Base-by-base conservation (phyloP, 2,888 invertebrate genomes). In the Allolobophora icterica region DNA sequence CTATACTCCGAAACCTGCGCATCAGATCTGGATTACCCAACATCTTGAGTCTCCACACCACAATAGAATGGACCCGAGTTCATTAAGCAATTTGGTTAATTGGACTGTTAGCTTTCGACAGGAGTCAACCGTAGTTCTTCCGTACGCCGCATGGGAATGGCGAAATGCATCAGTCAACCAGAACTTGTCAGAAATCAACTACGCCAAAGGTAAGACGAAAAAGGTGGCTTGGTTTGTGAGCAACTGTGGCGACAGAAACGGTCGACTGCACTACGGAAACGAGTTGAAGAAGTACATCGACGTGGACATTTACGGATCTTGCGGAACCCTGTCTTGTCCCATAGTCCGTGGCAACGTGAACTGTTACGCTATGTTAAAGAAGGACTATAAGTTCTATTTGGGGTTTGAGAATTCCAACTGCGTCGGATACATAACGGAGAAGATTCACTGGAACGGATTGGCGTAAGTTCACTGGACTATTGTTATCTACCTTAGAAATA, bases 201-300 rank as follows among this genome's bases (percentile, higher is more conserved):
- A 92, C 83, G 92, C 92, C 52, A 97, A 98, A 0, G 98, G 98
- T 94, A 99, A 99, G 95, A 98, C 98, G 84, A 98, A 97, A 96
- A 97, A 97, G 97, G 95, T 99, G 17, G 99, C 99, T 91, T 99
- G 99, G 99, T 99, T 99, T 96, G 99, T 99, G 91, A 99, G 98
- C 71, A 99, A 99, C 96, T 99, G 99, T 95, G 98, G 97, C 92
- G 98, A 99, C 8, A 96, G 98, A 91, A 99, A 99, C 95, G 97
- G 97, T 6, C 96, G 99, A 30, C 96, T 98, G 92, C 97, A 97
- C 93, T 99, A 97, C 95, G 99, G 98, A 21, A 97, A 93, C 97
- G 93, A 97, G 97, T 93, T 99, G 91, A 96, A 97, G 92, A 98
- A 98, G 95, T 96, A 97, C 96, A 98, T 99, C 15, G 40, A 97